phyloP scores from a whole-genome alignment of 2,113 vertebrate genomes.

The Bettongia penicillata region DNA sequence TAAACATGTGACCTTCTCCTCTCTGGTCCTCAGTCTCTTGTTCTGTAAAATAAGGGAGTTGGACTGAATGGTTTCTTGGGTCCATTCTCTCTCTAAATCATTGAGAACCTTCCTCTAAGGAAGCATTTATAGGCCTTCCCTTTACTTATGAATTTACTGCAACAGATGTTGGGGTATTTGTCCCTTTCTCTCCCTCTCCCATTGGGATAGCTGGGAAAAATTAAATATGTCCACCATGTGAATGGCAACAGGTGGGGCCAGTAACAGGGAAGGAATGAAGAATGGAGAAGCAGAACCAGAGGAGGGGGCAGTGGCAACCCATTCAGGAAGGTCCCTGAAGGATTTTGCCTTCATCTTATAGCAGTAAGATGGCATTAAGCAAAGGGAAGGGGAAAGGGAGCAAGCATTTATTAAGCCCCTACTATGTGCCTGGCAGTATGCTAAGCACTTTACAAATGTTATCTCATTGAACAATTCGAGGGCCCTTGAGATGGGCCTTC shows the following conservation, averaged over 20 bases:
- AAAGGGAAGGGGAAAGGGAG: neutral
- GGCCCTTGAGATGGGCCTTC: neutral
- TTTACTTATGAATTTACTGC: neutral
- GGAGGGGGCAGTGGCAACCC: neutral
- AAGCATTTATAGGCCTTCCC: neutral
- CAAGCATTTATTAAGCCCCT: neutral
- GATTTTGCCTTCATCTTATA: neutral
- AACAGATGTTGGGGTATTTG: neutral
- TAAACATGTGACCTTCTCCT: neutral
- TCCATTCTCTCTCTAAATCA: neutral
- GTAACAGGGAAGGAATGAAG: neutral
- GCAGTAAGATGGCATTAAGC: neutral
- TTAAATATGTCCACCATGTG: neutral
- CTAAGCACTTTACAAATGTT: neutral
- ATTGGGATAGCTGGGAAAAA: neutral
- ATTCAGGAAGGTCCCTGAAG: neutral
- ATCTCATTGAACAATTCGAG: neutral
- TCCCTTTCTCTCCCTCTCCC: neutral
- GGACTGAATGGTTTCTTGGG: neutral
- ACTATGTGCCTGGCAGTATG: neutral
- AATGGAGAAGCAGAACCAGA: neutral
- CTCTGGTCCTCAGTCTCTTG: neutral
- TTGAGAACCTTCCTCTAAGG: neutral
- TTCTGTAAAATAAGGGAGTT: neutral
- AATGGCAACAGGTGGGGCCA: neutral